Percentiles rank a stretch among this genome's conserved stretches.
Conservation (phyloP, 2,888 invertebrate genomes). For the Athalia cordata region DNA sequence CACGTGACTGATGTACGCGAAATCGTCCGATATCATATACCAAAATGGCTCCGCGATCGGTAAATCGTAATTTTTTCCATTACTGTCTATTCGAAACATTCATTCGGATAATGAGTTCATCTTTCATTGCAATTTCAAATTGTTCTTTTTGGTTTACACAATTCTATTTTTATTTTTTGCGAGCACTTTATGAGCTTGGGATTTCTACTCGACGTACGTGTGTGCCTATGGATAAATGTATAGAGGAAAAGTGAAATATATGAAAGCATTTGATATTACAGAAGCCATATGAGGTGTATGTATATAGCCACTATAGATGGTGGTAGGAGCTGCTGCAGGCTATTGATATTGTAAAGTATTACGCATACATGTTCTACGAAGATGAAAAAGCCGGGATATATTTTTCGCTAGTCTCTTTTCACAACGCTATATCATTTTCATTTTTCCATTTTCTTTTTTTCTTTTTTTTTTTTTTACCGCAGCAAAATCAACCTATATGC, state of each 20-base stretch:
- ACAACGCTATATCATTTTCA: neutral
- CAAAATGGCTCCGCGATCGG: too few relatives aligned
- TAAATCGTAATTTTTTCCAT: too few relatives aligned
- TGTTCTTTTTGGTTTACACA: too few relatives aligned
- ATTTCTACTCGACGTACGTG: neutral
- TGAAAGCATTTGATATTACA: conserved; percentile 19
- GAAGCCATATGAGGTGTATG: conserved; percentile 13
- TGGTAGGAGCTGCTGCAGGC: neutral
- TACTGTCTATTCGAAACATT: too few relatives aligned
- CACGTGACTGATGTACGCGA: too few relatives aligned
- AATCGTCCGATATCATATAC: too few relatives aligned
- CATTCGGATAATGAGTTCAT: too few relatives aligned
- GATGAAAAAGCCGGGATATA: conserved; percentile 23
- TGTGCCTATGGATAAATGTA: neutral
- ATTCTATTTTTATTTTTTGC: too few relatives aligned
- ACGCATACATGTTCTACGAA: conserved; percentile 17
- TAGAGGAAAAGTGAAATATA: conserved; percentile 1
- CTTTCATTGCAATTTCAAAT: too few relatives aligned
- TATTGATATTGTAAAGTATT: conserved; percentile 25
- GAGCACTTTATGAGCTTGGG: neutral
- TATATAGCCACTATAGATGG: neutral
- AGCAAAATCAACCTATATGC: neutral
- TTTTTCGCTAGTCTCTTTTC: neutral
- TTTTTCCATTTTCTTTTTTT: too few relatives aligned
- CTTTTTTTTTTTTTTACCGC: neutral